Evolutionary conservation across 2,113 vertebrate species (phyloP).

Genomic region (Lophius piscatorius): DNA sequence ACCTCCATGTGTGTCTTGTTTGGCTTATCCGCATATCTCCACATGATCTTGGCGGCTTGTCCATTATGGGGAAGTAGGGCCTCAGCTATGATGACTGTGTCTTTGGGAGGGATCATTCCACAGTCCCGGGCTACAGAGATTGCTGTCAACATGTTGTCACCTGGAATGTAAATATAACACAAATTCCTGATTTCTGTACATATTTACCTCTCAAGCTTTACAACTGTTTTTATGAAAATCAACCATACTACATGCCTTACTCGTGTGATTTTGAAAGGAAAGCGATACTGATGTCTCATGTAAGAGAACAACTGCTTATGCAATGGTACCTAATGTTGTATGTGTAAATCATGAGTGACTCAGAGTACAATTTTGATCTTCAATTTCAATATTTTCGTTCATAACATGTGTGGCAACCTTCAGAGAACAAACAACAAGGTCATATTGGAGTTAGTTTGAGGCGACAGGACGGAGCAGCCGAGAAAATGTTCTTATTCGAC

Average conservation of each 20-base stretch:
- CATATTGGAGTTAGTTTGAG: slow-evolving; percentile 11
- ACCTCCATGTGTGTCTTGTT: slow-evolving; percentile 84
- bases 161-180: slow-evolving; percentile 63
- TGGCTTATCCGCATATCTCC: slow-evolving; percentile 93
- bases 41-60: slow-evolving; percentile 91
- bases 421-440: too few species aligned
- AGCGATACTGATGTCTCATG: too few species aligned
- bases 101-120: slow-evolving; percentile 95
- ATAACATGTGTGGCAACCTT: too few species aligned
- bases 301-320: too few species aligned
- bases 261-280: neutral
- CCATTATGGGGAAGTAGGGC: slow-evolving; percentile 92
- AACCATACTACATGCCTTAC: neutral
- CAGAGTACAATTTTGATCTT: too few species aligned
- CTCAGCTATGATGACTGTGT: slow-evolving; percentile 95
- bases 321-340: too few species aligned
- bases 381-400: too few species aligned
- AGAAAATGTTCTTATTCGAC: slow-evolving; percentile 13
- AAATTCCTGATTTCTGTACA: neutral
- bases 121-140: slow-evolving; percentile 97
- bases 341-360: too few species aligned
- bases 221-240: neutral
- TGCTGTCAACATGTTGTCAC: slow-evolving; percentile 97
- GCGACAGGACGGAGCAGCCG: neutral
- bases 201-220: too few species aligned